Percentiles rank a stretch among this genome's conserved stretches.
phyloP scores from a whole-genome alignment of 2,797 vertebrate genomes.

The Streptopelia turtur region DNA sequence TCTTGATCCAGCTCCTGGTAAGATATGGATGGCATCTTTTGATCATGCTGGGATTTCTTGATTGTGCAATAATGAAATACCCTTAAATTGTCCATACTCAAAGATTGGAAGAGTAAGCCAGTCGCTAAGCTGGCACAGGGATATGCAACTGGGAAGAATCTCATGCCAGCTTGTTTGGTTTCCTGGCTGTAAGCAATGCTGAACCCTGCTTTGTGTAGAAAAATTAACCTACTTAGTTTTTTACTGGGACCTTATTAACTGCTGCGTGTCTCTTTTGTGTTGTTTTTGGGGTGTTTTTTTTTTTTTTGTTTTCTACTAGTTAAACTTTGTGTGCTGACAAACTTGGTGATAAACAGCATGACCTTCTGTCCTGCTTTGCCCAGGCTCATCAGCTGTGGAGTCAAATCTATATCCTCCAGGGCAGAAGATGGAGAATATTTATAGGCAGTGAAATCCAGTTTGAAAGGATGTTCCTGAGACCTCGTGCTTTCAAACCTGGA shows the following conservation, averaged over 20 bases:
- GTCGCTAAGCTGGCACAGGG: not conserved
- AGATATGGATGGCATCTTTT: not conserved
- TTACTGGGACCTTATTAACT: not conserved
- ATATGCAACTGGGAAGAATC: not conserved
- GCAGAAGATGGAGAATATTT: conserved; percentile 54
- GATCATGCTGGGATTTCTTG: not conserved
- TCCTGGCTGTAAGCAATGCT: not conserved
- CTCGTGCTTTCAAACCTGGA: conserved; percentile 40
- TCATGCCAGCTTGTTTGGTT: not conserved
- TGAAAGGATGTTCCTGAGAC: conserved; percentile 40
- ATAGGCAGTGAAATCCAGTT: conserved; percentile 45
- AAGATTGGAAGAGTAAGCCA: not conserved
- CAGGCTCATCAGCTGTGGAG: not conserved
- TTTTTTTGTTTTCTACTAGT: not conserved
- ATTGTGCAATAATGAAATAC: not conserved
- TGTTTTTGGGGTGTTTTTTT: not conserved
- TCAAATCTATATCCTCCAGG: not conserved
- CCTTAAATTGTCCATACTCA: not conserved
- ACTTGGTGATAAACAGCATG: not conserved
- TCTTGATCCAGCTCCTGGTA: not conserved
- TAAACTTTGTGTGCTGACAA: not conserved
- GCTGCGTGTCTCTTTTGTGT: not conserved
- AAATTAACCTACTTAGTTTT: not conserved
- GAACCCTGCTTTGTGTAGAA: not conserved
- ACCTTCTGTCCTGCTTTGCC: not conserved